These are phyloP conservation scores for Paraplagusia blochii DNA, from an alignment of 2,113 vertebrate genomes.

Conservation along the genomic window DNA sequence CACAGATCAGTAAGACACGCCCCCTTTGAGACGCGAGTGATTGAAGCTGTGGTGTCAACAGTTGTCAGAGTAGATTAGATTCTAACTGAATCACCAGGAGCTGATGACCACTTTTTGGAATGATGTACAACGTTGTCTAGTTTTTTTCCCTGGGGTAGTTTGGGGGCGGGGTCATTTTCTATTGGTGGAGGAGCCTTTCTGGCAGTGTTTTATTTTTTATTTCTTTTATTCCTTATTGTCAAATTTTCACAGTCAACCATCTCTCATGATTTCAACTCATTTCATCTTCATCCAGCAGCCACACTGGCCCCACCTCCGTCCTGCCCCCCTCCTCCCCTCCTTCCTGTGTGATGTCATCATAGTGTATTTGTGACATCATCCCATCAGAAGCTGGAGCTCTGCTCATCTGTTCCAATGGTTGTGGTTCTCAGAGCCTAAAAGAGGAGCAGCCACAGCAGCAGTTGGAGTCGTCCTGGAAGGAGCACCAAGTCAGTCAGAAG, in stretches of 20 bases:
- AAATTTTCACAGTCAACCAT: neutral
- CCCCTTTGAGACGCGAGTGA: conserved; percentile 44
- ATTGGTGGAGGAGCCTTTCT: too few relatives aligned
- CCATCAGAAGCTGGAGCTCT: neutral
- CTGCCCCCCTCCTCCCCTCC: neutral
- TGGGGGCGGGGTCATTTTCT: too few relatives aligned
- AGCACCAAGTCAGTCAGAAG: conserved; percentile 66
- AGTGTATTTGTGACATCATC: conserved; percentile 16
- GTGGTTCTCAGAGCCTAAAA: conserved; percentile 71
- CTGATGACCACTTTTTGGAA: too few relatives aligned
- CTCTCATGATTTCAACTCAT: conserved; percentile 11
- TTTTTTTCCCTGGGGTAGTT: too few relatives aligned
- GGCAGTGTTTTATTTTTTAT: too few relatives aligned
- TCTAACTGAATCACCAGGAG: too few relatives aligned
- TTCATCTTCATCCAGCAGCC: conserved; percentile 13
- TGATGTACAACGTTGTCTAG: too few relatives aligned
- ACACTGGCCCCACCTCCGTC: neutral
- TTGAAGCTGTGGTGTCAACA: neutral
- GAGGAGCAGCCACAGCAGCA: conserved; percentile 42
- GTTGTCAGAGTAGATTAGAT: too few relatives aligned
- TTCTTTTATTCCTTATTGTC: too few relatives aligned
- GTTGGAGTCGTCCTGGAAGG: conserved; percentile 55
- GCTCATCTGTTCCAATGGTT: conserved; percentile 47
- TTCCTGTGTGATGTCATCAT: conserved; percentile 24
- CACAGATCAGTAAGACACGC: conserved; percentile 21